A percentile compares a stretch with the other conserved stretches of the same genome.
These are phyloP conservation scores for Taeniopygia guttata DNA, from an alignment of 2,797 vertebrate genomes.

Conservation along the genomic window DNA sequence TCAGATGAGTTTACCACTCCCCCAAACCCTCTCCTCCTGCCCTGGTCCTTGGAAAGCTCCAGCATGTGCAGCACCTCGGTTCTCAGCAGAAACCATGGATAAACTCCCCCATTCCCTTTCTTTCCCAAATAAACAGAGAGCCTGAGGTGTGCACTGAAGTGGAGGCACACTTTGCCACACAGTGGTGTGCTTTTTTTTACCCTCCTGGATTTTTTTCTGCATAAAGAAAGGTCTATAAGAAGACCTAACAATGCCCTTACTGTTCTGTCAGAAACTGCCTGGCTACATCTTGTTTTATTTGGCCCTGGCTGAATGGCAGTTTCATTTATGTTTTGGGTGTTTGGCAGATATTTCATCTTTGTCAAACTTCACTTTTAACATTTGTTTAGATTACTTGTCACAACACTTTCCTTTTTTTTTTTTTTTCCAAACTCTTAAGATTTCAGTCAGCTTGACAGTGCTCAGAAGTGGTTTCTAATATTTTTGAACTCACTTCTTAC, in stretches of 20 bases:
- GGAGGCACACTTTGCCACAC: neutral
- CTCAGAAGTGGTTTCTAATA: conserved; percentile 29
- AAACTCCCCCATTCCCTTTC: neutral
- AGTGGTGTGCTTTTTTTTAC: neutral
- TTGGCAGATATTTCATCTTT: conserved; percentile 66
- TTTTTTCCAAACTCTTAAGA: neutral
- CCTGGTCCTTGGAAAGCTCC: neutral
- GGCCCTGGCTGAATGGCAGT: conserved; percentile 52
- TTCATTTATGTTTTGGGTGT: conserved; percentile 63
- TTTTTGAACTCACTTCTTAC: conserved; percentile 3
- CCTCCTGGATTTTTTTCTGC: neutral
- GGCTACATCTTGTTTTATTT: conserved; percentile 59
- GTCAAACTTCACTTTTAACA: conserved; percentile 61
- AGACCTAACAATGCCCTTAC: conserved; percentile 33
- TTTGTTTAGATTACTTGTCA: conserved; percentile 66
- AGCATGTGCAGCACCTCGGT: neutral
- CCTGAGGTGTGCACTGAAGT: conserved; percentile 7
- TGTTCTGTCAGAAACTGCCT: conserved; percentile 36
- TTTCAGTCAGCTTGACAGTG: neutral
- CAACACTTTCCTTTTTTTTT: conserved; percentile 5
- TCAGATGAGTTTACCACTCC: neutral
- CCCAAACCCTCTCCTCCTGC: neutral
- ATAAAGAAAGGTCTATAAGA: conserved; percentile 40
- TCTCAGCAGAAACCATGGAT: neutral
- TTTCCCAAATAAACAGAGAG: neutral